phyloP scores from a whole-genome alignment of 2,888 invertebrate species.

The Lepidochrysops patricia region DNA sequence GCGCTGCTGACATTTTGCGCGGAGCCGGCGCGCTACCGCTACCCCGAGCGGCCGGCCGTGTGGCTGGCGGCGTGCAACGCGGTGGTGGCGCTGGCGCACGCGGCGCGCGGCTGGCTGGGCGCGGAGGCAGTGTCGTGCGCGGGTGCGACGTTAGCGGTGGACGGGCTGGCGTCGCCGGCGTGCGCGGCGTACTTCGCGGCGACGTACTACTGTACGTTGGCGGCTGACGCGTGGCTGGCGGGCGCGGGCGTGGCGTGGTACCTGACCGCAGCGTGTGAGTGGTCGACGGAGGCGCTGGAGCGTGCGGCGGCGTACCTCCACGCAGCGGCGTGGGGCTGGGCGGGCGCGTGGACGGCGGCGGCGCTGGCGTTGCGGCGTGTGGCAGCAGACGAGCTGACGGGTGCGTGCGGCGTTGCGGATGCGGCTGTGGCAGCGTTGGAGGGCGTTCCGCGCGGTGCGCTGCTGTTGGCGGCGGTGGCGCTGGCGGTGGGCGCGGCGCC shows the following conservation, averaged over 20 bases:
- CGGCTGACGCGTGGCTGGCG: slow-evolving; percentile 90
- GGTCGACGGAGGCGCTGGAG: slow-evolving; percentile 94
- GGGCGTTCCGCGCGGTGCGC: slow-evolving; percentile 75
- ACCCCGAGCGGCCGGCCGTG: slow-evolving; percentile 93
- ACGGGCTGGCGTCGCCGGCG: slow-evolving; percentile 68
- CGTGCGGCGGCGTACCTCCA: slow-evolving; percentile 90
- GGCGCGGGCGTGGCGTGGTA: slow-evolving; percentile 92
- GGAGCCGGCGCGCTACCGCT: slow-evolving; percentile 90
- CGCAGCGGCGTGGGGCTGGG: slow-evolving; percentile 90
- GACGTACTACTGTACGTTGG: slow-evolving; percentile 85
- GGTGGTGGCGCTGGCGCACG: slow-evolving; percentile 83
- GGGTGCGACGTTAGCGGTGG: slow-evolving; percentile 55
- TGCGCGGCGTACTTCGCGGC: slow-evolving; percentile 85
- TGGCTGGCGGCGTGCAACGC: slow-evolving; percentile 93
- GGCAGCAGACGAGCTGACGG: slow-evolving; percentile 85
- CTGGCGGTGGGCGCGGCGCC: slow-evolving; percentile 84
- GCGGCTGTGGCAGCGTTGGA: slow-evolving; percentile 76
- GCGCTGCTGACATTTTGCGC: slow-evolving; percentile 90
- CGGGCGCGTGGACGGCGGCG: slow-evolving; percentile 88
- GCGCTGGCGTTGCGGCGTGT: slow-evolving; percentile 86
- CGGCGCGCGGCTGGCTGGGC: slow-evolving; percentile 78
- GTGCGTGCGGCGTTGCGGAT: slow-evolving; percentile 84
- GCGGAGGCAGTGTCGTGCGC: slow-evolving; percentile 48
- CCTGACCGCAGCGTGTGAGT: slow-evolving; percentile 91
- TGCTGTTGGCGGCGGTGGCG: slow-evolving; percentile 80